Evolutionary conservation across 92 coral and sea anemone species (phyloP).

Genomic region (Pocillopora grandis): DNA sequence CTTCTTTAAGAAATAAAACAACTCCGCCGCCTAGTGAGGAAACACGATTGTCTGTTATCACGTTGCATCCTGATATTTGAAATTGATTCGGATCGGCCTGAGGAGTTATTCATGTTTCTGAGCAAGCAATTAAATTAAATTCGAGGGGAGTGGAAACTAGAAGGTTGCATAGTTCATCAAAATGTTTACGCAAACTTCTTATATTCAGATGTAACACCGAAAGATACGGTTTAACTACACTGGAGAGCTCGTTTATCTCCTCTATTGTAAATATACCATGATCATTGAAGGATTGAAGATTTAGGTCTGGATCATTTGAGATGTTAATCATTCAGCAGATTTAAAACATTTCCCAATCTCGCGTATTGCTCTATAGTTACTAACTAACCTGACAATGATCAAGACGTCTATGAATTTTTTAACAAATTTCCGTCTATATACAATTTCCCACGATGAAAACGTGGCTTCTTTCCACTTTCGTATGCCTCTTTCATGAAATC

Average conservation of each 20-base stretch:
- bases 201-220: not conserved
- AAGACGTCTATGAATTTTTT: not conserved
- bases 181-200: slow-evolving; percentile 14
- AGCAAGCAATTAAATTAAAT: slow-evolving; percentile 22
- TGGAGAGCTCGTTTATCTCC: slow-evolving; percentile 13
- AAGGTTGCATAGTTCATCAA: slow-evolving; percentile 29
- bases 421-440: slow-evolving; percentile 3
- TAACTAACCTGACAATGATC: not conserved
- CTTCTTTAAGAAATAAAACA: slow-evolving; percentile 25
- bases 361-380: not conserved
- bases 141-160: slow-evolving; percentile 33
- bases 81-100: slow-evolving; percentile 11
- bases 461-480: slow-evolving; percentile 31
- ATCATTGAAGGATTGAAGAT: slow-evolving; percentile 14
- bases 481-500: slow-evolving; percentile 30
- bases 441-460: slow-evolving; percentile 35
- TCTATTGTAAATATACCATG: slow-evolving; percentile 26
- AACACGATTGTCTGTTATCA: slow-evolving; percentile 43
- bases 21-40: slow-evolving; percentile 47
- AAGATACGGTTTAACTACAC: slow-evolving; percentile 13
- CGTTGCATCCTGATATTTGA: slow-evolving; percentile 35
- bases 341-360: not conserved
- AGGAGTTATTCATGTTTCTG: slow-evolving; percentile 40
- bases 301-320: slow-evolving; percentile 25
- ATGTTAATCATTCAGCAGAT: not conserved